These are phyloP conservation scores for Drosophila elegans DNA, from an alignment of 1,140 invertebrate species.

Conservation along the genomic window DNA sequence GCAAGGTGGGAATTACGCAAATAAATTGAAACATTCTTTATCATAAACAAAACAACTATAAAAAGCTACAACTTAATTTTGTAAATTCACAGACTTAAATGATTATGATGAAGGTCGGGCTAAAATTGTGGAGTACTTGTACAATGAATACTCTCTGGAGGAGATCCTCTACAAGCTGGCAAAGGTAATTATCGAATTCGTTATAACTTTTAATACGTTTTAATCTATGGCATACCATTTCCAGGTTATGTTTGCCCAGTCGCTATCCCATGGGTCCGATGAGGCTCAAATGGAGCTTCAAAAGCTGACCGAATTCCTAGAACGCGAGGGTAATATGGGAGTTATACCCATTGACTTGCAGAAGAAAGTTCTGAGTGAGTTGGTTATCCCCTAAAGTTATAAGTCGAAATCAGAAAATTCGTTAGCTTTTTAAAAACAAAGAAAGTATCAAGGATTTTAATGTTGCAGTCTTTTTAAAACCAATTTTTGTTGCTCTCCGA, in stretches of 20 bases:
- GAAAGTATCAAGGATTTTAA: too few species aligned
- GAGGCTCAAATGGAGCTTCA: slow-evolving; percentile 89
- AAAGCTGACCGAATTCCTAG: slow-evolving; percentile 89
- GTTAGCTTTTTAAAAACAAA: too few species aligned
- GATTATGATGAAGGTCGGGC: slow-evolving; percentile 86
- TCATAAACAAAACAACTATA: too few species aligned
- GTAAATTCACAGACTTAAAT: slow-evolving; percentile 48
- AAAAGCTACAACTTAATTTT: background rate
- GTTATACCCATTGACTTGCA: slow-evolving; percentile 89
- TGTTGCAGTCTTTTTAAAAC: too few species aligned
- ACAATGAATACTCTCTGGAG: slow-evolving; percentile 90
- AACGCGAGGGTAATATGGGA: slow-evolving; percentile 89
- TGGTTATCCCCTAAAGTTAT: background rate
- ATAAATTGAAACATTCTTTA: too few species aligned
- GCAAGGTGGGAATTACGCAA: slow-evolving; percentile 30
- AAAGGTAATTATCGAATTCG: slow-evolving; percentile 85
- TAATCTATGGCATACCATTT: background rate
- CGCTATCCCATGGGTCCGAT: slow-evolving; percentile 87
- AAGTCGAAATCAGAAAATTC: too few species aligned
- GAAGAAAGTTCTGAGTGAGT: slow-evolving; percentile 90
- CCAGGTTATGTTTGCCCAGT: slow-evolving; percentile 90
- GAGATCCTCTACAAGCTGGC: slow-evolving; percentile 91
- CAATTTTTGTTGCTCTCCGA: too few species aligned
- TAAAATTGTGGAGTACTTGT: slow-evolving; percentile 88
- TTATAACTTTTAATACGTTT: too few species aligned